phyloP scores from a whole-genome alignment of 2,888 invertebrate species.

The Ormia ochracea region DNA sequence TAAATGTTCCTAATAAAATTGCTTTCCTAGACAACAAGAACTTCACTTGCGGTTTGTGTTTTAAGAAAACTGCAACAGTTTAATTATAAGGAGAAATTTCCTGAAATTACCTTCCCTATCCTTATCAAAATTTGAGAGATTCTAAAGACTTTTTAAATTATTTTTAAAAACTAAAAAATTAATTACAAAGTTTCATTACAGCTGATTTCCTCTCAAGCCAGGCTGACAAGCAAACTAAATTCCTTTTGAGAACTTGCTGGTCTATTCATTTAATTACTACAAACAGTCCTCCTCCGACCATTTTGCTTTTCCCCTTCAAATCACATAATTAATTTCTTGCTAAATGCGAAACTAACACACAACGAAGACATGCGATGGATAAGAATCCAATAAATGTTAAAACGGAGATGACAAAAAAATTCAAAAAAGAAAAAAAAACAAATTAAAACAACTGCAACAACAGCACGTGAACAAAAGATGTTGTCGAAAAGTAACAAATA shows the following conservation, averaged over 20 bases:
- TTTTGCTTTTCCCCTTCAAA: not conserved
- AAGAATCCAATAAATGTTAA: constrained; percentile 43
- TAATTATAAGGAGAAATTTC: too few relatives aligned
- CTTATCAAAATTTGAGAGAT: too few relatives aligned
- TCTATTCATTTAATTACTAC: not conserved
- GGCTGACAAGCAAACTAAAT: too few relatives aligned
- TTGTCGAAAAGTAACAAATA: not conserved
- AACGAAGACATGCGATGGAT: constrained; percentile 5
- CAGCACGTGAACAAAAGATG: not conserved
- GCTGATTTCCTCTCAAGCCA: too few relatives aligned
- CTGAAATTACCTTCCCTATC: too few relatives aligned
- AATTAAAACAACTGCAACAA: constrained; percentile 11
- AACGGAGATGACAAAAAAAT: not conserved
- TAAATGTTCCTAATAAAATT: too few relatives aligned
- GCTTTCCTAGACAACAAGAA: too few relatives aligned
- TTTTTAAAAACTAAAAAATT: too few relatives aligned
- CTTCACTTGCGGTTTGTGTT: too few relatives aligned
- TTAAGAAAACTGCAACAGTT: too few relatives aligned
- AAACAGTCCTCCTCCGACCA: not conserved
- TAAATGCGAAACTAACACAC: constrained; percentile 35
- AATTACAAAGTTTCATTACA: too few relatives aligned
- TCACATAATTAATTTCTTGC: constrained; percentile 56
- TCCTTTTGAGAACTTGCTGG: not conserved
- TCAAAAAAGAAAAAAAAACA: constrained; percentile 2
- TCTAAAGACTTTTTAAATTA: too few relatives aligned